Conservation (phyloP, 2,113 vertebrate species). For the Cinclus cinclus region DNA sequence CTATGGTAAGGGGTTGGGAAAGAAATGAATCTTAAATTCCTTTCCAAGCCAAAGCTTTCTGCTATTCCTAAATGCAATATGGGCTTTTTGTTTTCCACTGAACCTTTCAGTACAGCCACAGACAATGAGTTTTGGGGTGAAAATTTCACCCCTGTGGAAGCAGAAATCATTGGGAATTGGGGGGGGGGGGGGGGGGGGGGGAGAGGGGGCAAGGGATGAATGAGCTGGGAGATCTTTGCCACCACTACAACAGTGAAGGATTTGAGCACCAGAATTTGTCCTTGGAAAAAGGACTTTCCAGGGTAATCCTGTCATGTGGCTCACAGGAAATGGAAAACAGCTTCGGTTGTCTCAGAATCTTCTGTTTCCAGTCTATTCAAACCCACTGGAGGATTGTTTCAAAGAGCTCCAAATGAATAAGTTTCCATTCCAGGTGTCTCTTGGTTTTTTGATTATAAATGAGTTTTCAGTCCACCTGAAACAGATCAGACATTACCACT, state of each 20-base stretch:
- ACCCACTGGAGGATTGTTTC: not conserved
- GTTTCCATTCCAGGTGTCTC: not conserved
- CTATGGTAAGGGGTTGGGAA: not conserved
- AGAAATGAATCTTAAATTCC: not conserved
- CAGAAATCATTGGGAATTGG: not conserved
- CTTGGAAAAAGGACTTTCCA: not conserved
- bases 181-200: too few species aligned
- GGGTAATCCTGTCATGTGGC: not conserved
- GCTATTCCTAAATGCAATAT: rapidly evolving
- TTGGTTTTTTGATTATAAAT: not conserved
- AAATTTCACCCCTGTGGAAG: not conserved
- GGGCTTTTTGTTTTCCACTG: not conserved
- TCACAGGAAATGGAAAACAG: not conserved
- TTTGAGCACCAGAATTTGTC: not conserved
- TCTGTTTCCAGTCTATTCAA: not conserved
- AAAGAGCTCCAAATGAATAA: not conserved
- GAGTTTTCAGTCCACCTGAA: constrained; percentile 10
- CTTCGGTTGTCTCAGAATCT: not conserved
- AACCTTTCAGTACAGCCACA: not conserved
- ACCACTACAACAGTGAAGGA: not conserved
- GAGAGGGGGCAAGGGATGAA: not conserved
- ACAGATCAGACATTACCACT: not conserved
- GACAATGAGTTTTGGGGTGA: too few species aligned
- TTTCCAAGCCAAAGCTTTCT: not conserved
- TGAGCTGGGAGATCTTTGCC: rapidly evolving